Conservation (phyloP, 2,797 vertebrate genomes). For the Gorsachius magnificus region DNA sequence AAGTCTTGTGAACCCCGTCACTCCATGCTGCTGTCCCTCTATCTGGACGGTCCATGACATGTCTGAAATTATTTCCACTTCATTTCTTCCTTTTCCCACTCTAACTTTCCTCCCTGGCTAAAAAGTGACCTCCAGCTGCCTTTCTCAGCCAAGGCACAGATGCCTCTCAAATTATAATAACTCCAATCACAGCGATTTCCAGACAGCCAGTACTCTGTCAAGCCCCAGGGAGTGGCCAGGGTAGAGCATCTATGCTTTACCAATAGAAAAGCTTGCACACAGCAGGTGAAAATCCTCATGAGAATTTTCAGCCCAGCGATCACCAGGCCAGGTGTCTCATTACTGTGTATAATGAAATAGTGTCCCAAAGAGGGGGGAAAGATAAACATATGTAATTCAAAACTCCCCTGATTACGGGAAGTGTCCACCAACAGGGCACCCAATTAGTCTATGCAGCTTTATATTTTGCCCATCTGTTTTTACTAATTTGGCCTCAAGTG, state of each 20-base stretch:
- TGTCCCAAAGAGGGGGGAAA: background rate
- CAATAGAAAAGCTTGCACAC: background rate
- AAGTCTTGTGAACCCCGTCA: background rate
- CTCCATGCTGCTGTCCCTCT: background rate
- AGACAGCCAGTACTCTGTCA: background rate
- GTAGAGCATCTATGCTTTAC: background rate
- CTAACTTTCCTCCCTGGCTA: background rate
- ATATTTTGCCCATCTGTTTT: conserved; percentile 68
- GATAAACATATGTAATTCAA: conserved; percentile 58
- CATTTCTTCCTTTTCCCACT: background rate
- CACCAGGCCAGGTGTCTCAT: background rate
- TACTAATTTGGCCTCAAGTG: conserved; percentile 47
- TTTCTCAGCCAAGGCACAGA: background rate
- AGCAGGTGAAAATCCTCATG: background rate
- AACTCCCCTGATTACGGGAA: conserved; percentile 41
- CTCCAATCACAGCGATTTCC: background rate
- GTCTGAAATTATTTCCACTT: background rate
- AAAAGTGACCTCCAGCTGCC: background rate
- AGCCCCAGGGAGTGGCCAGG: background rate
- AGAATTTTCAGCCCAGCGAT: background rate
- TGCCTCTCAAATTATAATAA: background rate
- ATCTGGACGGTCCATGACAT: background rate
- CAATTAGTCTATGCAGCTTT: conserved; percentile 57
- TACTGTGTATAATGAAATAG: background rate
- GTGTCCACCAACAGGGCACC: background rate